Evolutionary conservation across 1,140 invertebrate genomes (phyloP), one percentile per base, ranked within the genome.

Genomic region (Drosophila triauraria): DNA sequence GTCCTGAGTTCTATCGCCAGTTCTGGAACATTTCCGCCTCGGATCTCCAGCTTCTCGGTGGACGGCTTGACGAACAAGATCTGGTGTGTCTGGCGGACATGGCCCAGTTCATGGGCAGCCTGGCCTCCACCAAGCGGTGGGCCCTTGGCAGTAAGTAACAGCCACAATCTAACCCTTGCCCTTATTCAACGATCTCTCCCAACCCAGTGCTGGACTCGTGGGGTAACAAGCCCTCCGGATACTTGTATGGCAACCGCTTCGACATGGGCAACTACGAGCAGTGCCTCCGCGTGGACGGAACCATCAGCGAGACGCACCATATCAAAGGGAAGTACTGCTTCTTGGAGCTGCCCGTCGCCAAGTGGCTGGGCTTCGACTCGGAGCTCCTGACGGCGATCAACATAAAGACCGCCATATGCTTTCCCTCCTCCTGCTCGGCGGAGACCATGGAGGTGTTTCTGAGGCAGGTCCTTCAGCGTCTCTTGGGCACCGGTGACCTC

Each of bases 181-280:
- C 8, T 2, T 1, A 13, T 2, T n/a, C 2, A 40, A 25, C 2
- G 1, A 25, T 15, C 8, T n/a, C 9, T 42, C 35, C 3, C 0
- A 25, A n/a, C 15, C 1, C 25, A 91, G 88, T 91, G 76, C 56
- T 91, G 23, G 88, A 91, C 42, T 44, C 88, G 1, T 91, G 90
- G 90, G 90, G 88, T 17, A 51, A 50, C 7, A 54, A 83, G 13
- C 90, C 88, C 1, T 46, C 88, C 2, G 90, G 88, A 0, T 42
- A 69, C 4, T 17, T 91, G 1, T 54, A 42, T n/a, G 84, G 84
- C 9, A 82, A 84, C 23, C 35, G 40, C 0, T 8, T 51, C n/a
- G 90, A 91, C 65, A 40, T 91, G 51, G 90, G 90, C 9, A 82
- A 91, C 64, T 91, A 53, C 30, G 84, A 86, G 17, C 51, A 91